phyloP scores from a whole-genome alignment of 1,140 invertebrate species.

The Halesus radiatus region DNA sequence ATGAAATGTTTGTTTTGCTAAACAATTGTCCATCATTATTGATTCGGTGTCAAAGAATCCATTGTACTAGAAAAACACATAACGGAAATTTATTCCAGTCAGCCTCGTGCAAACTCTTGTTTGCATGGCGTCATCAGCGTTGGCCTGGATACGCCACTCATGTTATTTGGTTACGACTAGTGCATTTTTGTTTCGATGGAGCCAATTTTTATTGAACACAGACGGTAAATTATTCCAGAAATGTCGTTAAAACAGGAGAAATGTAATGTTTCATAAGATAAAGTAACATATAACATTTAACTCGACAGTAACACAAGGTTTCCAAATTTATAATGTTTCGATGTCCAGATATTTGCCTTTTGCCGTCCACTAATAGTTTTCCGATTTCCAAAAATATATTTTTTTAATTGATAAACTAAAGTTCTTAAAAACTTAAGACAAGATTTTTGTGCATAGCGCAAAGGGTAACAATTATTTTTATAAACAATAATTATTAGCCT shows the following conservation, averaged over 20 bases:
- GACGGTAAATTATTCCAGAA: neutral
- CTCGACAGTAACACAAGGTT: no score
- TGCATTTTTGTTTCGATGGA: neutral
- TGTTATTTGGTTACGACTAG: neutral
- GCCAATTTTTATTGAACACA: neutral
- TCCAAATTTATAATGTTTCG: no score
- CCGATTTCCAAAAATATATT: no score
- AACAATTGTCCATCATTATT: neutral
- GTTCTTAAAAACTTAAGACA: no score
- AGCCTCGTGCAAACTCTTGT: neutral
- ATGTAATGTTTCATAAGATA: neutral
- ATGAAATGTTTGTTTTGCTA: no score
- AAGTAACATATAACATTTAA: no score
- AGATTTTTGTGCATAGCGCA: no score
- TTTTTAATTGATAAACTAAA: no score
- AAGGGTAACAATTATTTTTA: no score
- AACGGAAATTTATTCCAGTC: conserved; percentile 9
- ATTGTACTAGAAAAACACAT: neutral
- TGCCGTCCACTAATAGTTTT: no score
- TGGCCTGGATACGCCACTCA: conserved; percentile 6
- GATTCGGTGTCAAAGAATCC: neutral
- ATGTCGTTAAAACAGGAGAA: neutral
- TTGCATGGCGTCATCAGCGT: neutral
- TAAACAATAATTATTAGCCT: no score
- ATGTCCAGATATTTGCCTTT: no score